Conservation (phyloP, 2,797 vertebrate genomes). For the Anisognathus igniventris region DNA sequence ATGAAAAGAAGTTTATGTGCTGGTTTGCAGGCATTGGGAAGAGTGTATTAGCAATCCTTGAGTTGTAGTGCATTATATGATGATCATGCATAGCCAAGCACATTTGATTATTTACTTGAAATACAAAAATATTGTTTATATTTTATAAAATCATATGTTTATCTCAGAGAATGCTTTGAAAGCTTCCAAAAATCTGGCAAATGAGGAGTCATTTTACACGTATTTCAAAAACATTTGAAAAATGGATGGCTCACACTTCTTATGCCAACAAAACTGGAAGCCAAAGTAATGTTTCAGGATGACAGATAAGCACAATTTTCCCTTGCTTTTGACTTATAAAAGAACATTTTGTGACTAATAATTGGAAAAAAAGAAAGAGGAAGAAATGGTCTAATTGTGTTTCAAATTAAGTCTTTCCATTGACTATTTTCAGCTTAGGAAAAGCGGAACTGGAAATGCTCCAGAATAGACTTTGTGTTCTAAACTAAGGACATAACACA, state of each 20-base stretch:
- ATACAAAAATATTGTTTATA: background rate
- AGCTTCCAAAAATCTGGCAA: background rate
- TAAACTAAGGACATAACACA: background rate
- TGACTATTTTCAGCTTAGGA: background rate
- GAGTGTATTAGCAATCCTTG: background rate
- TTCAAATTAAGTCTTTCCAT: slow-evolving; percentile 17
- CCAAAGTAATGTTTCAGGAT: background rate
- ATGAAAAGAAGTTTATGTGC: background rate
- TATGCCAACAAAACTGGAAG: background rate
- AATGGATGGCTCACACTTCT: background rate
- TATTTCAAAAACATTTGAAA: slow-evolving; percentile 14
- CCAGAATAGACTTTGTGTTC: background rate
- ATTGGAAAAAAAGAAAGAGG: background rate
- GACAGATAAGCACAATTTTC: background rate
- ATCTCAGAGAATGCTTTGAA: background rate
- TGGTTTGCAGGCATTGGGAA: background rate
- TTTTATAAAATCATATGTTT: background rate
- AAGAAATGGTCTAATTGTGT: background rate
- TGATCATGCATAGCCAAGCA: background rate
- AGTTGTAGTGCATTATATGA: background rate
- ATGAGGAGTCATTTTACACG: background rate
- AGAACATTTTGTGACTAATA: background rate
- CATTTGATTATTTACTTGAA: background rate
- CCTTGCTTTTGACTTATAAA: background rate
- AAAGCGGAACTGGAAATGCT: slow-evolving; percentile 2